Evolutionary conservation across 2,113 vertebrate species (phyloP), one percentile per base, ranked within the genome.

Genomic region (Paraplagusia blochii): DNA sequence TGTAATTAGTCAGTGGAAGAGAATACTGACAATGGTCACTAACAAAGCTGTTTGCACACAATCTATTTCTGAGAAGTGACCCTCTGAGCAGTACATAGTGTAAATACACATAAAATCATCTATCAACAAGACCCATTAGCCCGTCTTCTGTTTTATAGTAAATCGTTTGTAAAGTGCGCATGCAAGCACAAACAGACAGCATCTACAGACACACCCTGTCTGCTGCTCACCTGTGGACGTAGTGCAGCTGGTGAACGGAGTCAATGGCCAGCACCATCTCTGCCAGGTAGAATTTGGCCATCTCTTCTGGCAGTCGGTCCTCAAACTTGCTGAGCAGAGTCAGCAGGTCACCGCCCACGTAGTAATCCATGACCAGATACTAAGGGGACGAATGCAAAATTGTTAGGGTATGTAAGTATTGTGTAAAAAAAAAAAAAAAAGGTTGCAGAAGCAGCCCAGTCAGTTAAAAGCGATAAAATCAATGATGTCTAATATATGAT

Each of bases 351-450:
- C 97, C 97, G 53, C 97, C 97, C 81, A 99, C 97, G 8, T 99
- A 99, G 85, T 99, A 99, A 92, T 99, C 97, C 97, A 99, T 99
- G 84, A 99, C 97, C 82, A 99, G 90, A 88, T 99, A 99, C 97
- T 99, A 12, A 11, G 77, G 52, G 67, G 4, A 46, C 5, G 50
- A 14, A 53, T n/a, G n/a, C n/a, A n/a, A n/a, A n/a, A n/a, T n/a
- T n/a, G 22, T 29, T 4, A 29, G 22, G 22, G 6, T 6, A 29
- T n/a, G n/a, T n/a, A n/a, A n/a, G n/a, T n/a, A 29, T 29, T 29
- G 22, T 29, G 6, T 45, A 1, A 2, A 12, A 19, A 9, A 16
- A 17, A 38, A 10, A 12, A 22, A 11, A 36, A 12, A 11, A 16
- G 9, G 12, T 50, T 2, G 46, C 18, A 45, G 4, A 4, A 46